Conservation (phyloP, 2,888 invertebrate species). For the Priocnemis perturbator region DNA sequence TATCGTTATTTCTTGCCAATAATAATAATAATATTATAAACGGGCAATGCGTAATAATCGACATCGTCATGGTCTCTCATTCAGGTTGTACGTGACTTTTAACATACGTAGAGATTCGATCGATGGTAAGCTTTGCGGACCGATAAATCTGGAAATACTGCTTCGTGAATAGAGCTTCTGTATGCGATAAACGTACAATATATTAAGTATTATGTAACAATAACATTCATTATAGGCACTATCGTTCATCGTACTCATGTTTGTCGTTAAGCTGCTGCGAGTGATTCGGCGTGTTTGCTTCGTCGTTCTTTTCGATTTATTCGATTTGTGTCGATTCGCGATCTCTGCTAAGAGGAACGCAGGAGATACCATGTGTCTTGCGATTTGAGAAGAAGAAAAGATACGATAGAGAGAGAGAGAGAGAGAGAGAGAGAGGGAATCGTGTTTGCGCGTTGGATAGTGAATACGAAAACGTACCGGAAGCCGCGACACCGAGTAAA, state of each 20-base stretch:
- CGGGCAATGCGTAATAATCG: slow-evolving; percentile 40
- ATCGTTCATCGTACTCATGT: slow-evolving; percentile 31
- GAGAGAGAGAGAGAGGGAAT: too few relatives aligned
- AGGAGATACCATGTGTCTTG: too few relatives aligned
- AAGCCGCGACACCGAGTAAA: too few relatives aligned
- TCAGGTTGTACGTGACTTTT: slow-evolving; percentile 1
- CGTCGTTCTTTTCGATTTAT: slow-evolving; percentile 16
- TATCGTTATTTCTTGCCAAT: slow-evolving; percentile 17
- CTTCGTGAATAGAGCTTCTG: slow-evolving; percentile 40
- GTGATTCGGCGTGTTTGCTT: slow-evolving; percentile 8
- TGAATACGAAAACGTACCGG: too few relatives aligned
- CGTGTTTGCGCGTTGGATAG: too few relatives aligned
- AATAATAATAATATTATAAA: slow-evolving; percentile 33
- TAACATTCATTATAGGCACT: slow-evolving; percentile 51
- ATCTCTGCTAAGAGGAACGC: too few relatives aligned
- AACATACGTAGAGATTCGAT: slow-evolving; percentile 20
- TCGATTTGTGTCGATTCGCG: too few relatives aligned
- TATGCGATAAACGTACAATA: slow-evolving; percentile 35
- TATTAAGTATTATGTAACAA: slow-evolving; percentile 38
- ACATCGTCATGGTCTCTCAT: slow-evolving; percentile 25
- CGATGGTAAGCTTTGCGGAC: slow-evolving; percentile 24
- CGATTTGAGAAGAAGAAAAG: too few relatives aligned
- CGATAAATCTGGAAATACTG: slow-evolving; percentile 37
- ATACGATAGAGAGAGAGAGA: too few relatives aligned
- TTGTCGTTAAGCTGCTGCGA: slow-evolving; percentile 9